Evolutionary conservation across 1,140 invertebrate species (phyloP).

Genomic region (Adelges cooleyi): DNA sequence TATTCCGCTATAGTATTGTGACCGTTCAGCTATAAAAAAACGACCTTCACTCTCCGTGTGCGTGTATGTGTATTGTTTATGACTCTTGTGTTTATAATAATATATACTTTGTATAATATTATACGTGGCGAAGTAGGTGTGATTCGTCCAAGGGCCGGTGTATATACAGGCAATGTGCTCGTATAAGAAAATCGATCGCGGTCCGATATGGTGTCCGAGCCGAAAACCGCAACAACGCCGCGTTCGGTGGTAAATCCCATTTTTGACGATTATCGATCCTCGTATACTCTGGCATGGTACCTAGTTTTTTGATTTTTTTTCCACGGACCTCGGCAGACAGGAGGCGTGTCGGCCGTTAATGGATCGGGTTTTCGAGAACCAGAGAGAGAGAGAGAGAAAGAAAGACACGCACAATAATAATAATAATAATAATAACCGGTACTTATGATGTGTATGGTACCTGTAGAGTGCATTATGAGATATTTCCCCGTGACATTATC

Average conservation of each 20-base stretch:
- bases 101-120: too few relatives aligned
- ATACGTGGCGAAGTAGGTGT: not conserved
- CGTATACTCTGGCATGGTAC: not conserved
- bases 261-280: constrained; percentile 14
- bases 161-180: too few relatives aligned
- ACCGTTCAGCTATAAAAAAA: too few relatives aligned
- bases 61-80: too few relatives aligned
- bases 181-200: constrained; percentile 4
- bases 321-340: constrained; percentile 8
- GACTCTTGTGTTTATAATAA: too few relatives aligned
- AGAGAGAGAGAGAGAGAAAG: not conserved
- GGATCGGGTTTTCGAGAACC: constrained; percentile 21
- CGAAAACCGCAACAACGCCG: constrained; percentile 3
- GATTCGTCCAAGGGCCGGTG: not conserved
- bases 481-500: constrained; percentile 9
- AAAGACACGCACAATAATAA: not conserved
- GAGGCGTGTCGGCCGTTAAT: constrained; percentile 26
- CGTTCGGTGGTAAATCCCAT: constrained; percentile 11
- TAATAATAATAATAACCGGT: constrained; percentile 25
- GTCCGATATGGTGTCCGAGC: not conserved
- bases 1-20: too few relatives aligned
- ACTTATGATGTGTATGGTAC: not conserved
- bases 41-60: too few relatives aligned
- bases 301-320: not conserved
- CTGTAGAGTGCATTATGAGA: constrained; percentile 21